Base-by-base conservation (phyloP, 2,797 vertebrate genomes). In the Protosalanx chinensis region DNA sequence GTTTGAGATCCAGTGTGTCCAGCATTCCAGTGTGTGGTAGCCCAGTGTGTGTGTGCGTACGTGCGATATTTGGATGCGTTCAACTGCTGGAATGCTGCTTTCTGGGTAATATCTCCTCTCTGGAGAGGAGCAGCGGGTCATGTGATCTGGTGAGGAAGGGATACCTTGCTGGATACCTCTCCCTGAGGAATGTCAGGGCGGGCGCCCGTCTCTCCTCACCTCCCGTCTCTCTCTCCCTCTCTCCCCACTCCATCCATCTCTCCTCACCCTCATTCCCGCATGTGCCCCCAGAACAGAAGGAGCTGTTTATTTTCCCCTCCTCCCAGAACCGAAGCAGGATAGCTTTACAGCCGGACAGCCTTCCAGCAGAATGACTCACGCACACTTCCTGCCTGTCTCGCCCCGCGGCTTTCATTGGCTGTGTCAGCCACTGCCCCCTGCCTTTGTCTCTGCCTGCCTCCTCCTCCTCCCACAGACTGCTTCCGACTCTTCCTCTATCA, bases 231-330 rank as follows among this genome's bases (percentile, higher is more conserved):
- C 62, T 35, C 62, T 64, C 16, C 18, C 62, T 37, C 32, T 33
- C 6, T 35, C 61, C 27, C 20, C 62, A 18, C 18, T 33, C 3
- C 1, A 16, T n/a, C 61, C 16, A 12, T 63, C 61, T 1, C n/a
- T 64, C 33, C 62, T 37, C 18, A 0, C 62, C n/a, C 30, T 7
- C 61, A 6, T 10, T 35, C 61, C 33, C 15, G 2, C 32, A 16
- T n/a, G 5, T 30, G 32, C 8, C 5, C 18, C 33, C 51, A 76
- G 58, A 65, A 81, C 77, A 85, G 64, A 49, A 76, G 59, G 67
- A 80, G 78, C 64, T 70, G 16, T 73, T 61, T 23, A 3, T 29
- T 75, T 79, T 4, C 62, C 10, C 18, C 23, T 10, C 13, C 5
- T 13, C 66, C 6, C 51, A n/a, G 46, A 18, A 49, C 18, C 15